Base-by-base conservation (phyloP, 2,797 vertebrate species). In the Dendrocincla tyrannina region DNA sequence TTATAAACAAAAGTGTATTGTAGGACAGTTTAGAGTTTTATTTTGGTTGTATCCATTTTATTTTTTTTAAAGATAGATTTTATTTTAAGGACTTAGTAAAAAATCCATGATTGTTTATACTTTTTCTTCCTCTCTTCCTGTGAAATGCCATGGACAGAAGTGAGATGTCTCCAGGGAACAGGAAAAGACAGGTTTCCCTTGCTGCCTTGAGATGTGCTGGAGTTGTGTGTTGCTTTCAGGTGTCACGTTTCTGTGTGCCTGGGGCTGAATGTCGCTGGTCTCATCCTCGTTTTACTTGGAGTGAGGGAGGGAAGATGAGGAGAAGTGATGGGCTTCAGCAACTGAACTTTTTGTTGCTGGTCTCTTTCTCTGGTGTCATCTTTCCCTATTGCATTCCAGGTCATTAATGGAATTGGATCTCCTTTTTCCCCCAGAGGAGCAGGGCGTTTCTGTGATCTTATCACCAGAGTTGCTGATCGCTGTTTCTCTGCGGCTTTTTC, bases 381-480 rank as follows among this genome's bases (percentile, higher is more conserved):
- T 95, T 95, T 92, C 89, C 73, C 69, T 91, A 5, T 88, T 96
- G 7, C 1, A 0, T 91, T 96, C 68, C 79, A 81, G 50, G 27
- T 69, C 10, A 6, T 62, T 94, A 88, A 76, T 93, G 85, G 76
- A 83, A 78, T 63, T 53, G 42, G 87, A 52, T 84, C 50, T 81
- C 53, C 62, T 53, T 88, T 63, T 85, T 66, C 5, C 72, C 42
- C 41, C 28, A 2, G 73, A 55, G 76, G 76, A 75, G 5, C 11
- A 59, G 87, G 78, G 92, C 0, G 17, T 91, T 92, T 76, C 67
- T 83, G 1, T 77, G 85, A 83, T 96, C 63, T 92, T 94, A 89
- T 58, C 47, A 14, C 70, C 52, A 35, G 58, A 37, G 28, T 53
- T 67, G 75, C 81, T 75, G 69, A 62, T 94, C 0, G 0, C 13